Conservation (phyloP, 2,113 vertebrate species). For the Vulpes vulpes region DNA sequence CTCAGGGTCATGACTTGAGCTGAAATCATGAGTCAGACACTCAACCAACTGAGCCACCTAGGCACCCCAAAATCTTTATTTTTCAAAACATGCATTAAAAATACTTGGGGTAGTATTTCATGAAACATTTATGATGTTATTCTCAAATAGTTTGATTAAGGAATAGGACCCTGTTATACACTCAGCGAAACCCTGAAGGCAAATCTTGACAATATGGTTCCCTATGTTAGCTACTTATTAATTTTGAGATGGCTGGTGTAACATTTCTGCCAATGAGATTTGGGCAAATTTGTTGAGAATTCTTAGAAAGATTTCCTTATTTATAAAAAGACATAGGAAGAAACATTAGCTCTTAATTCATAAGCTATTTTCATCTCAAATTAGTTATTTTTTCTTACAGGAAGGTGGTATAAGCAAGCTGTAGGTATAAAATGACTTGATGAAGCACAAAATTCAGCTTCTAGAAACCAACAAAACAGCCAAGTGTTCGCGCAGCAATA, state of each 20-base stretch:
- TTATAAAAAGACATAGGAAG: neutral
- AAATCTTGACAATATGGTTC: neutral
- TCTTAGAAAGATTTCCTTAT: neutral
- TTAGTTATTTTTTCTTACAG: neutral
- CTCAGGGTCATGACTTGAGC: neutral
- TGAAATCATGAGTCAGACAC: neutral
- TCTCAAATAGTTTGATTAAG: neutral
- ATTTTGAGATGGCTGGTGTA: neutral
- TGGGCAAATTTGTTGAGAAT: neutral
- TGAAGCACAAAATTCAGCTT: neutral
- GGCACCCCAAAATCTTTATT: neutral
- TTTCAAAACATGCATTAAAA: neutral
- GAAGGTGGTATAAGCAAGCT: no score
- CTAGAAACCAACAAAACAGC: neutral
- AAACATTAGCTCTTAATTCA: neutral
- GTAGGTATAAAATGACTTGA: neutral
- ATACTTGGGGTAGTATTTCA: neutral
- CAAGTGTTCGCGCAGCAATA: neutral
- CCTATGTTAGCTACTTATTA: neutral
- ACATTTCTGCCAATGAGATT: neutral
- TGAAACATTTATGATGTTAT: neutral
- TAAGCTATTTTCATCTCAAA: neutral
- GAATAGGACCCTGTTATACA: neutral
- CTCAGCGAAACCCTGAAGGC: neutral
- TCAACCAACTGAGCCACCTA: neutral